These are phyloP conservation scores for Pteropus rufus DNA, from an alignment of 2,797 vertebrate species.

Conservation along the genomic window DNA sequence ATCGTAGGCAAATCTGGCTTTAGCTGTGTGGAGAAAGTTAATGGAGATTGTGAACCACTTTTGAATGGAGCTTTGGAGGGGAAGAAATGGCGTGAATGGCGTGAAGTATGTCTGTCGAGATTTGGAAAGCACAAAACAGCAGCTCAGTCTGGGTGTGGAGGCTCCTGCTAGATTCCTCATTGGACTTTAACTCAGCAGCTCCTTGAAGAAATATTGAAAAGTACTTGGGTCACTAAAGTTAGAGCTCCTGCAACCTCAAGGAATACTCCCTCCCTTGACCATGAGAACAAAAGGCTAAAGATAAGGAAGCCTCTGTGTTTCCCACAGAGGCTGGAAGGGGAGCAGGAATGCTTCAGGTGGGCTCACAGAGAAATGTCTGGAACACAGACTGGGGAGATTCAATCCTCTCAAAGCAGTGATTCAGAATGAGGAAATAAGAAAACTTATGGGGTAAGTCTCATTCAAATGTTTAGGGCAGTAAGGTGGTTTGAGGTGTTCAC, in stretches of 20 bases:
- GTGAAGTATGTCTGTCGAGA: neutral
- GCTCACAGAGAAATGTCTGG: neutral
- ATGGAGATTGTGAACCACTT: neutral
- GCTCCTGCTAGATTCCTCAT: neutral
- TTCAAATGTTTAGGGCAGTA: neutral
- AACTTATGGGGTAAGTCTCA: neutral
- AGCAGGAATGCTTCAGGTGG: neutral
- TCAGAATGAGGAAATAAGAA: constrained; percentile 29
- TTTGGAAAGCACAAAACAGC: neutral
- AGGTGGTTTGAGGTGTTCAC: neutral
- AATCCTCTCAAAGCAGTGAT: neutral
- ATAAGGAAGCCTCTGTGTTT: neutral
- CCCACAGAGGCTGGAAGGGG: neutral
- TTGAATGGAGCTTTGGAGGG: neutral
- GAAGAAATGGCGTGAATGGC: neutral
- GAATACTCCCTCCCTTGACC: neutral
- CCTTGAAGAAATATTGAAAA: neutral
- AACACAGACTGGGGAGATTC: neutral
- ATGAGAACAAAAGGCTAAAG: neutral
- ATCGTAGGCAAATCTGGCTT: neutral
- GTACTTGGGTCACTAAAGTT: neutral
- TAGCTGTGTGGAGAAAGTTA: neutral
- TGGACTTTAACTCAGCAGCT: neutral
- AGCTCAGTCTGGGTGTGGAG: neutral
- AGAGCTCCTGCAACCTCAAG: neutral